Evolutionary conservation across 2,113 vertebrate genomes (phyloP).

Genomic region (Benitochromis conjunctus): DNA sequence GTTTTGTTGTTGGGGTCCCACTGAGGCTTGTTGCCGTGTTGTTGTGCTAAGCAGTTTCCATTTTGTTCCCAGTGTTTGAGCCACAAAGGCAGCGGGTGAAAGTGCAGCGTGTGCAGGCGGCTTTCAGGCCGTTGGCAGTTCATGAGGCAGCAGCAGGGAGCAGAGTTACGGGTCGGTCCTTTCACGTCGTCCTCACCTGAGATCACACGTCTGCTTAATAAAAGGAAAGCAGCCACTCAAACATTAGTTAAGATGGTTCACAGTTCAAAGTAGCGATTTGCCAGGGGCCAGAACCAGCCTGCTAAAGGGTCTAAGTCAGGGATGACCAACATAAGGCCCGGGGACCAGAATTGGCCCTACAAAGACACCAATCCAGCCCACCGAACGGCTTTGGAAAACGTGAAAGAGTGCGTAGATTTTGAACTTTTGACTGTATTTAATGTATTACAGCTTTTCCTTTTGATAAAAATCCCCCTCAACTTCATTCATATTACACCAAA

Average conservation of each 20-base stretch:
- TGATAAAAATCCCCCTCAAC: too few relatives aligned
- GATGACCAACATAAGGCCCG: not conserved
- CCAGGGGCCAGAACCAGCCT: not conserved
- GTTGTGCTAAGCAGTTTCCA: slow-evolving; percentile 48
- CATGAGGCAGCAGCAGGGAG: not conserved
- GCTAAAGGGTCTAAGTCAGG: not conserved
- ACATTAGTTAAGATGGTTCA: not conserved
- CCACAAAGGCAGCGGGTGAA: slow-evolving; percentile 56
- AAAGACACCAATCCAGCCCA: fast-evolving
- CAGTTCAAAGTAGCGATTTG: not conserved
- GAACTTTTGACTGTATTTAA: fast-evolving
- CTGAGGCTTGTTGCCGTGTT: not conserved
- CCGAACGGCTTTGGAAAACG: not conserved
- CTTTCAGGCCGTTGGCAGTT: slow-evolving; percentile 38
- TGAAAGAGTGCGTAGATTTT: not conserved
- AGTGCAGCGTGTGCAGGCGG: slow-evolving; percentile 48
- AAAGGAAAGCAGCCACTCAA: not conserved
- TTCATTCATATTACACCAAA: too few relatives aligned
- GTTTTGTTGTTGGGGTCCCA: not conserved
- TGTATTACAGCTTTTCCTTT: not conserved
- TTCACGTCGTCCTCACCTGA: not conserved
- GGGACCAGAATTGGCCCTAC: not conserved
- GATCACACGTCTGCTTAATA: not conserved
- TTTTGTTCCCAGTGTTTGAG: slow-evolving; percentile 12
- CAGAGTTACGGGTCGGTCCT: not conserved